Percentiles rank a stretch among this genome's conserved stretches.
Evolutionary conservation across 2,888 invertebrate species (phyloP).

Genomic region (Cryptocephalus moraei): DNA sequence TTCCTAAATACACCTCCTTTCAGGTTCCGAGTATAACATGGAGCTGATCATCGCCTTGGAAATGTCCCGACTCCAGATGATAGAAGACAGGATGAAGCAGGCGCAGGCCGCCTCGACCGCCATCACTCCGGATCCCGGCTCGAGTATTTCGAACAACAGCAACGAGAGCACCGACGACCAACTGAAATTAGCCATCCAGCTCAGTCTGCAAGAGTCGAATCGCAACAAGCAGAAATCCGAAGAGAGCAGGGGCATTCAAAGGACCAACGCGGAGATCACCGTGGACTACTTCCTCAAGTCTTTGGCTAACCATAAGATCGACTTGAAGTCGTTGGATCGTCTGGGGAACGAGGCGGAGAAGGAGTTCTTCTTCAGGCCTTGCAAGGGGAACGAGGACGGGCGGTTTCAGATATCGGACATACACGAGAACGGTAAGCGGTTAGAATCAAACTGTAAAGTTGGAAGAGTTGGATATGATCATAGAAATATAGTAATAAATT

Average conservation of each 20-base stretch:
- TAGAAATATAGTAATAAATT: too few species aligned
- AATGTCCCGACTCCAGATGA: constrained; percentile 57
- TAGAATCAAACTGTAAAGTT: too few species aligned
- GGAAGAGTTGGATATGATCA: too few species aligned
- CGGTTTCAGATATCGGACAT: constrained; percentile 44
- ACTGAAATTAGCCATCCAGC: constrained; percentile 42
- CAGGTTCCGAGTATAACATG: constrained; percentile 45
- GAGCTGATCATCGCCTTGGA: constrained; percentile 55
- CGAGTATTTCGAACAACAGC: constrained; percentile 34
- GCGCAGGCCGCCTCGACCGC: constrained; percentile 27
- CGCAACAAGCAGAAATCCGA: constrained; percentile 17
- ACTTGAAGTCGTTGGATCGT: constrained; percentile 35
- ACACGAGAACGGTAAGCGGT: constrained; percentile 37
- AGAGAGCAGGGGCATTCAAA: constrained; percentile 20
- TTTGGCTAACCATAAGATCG: constrained; percentile 39
- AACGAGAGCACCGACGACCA: constrained; percentile 39
- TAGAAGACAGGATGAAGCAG: constrained; percentile 48
- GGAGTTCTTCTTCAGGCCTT: constrained; percentile 34
- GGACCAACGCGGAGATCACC: constrained; percentile 40
- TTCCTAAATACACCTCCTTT: constrained; percentile 1
- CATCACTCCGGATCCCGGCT: constrained; percentile 30
- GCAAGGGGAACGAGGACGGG: constrained; percentile 41
- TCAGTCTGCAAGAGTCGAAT: constrained; percentile 40
- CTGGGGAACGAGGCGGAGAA: constrained; percentile 28
- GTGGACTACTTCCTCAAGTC: constrained; percentile 45